Evolutionary conservation across 1,140 invertebrate genomes (phyloP), one percentile per base, ranked within the genome.

Genomic region (Calliopsis andreniformis): DNA sequence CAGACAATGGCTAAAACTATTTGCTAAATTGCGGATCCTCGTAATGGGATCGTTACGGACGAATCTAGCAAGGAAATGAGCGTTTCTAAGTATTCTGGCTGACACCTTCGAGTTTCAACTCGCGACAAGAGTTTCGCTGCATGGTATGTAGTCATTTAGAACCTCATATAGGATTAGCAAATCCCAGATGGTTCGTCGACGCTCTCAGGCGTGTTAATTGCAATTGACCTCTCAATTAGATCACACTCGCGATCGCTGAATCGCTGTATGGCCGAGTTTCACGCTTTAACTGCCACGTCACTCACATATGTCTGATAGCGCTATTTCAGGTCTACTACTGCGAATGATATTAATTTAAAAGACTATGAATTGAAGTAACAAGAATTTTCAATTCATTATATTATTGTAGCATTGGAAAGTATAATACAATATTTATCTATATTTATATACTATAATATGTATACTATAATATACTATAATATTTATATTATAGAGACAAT

Each of bases 191-290:
- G 30, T 30, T 32, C 16, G 12, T 32, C 12, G 7, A 45, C 59
- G 16, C 23, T 25, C 39, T 1, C 4, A 39, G 39, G 25, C 23
- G 59, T 47, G 59, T 45, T 45, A 62, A 62, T 62, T 62, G 59
- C 23, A 45, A 45, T 45, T 62, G 42, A 62, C 42, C 59, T 62
- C 39, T 62, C 59, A 62, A 62, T 62, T 45, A 42, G 42, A 62
- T 45, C 42, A 30, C 28, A 32, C 30, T 23, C 23, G 18, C 32
- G n/a, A 58, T 39, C 56, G 56, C 10, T 39, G 56, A 58, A 58
- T 58, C 20, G 32, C n/a, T 39, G n/a, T 14, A 12, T 59, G 20
- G 28, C 28, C 28, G 14, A 32, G 28, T 20, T 47, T 64, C n/a
- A n/a, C n/a, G n/a, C n/a, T n/a, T n/a, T n/a, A 28, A 45, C 18